Base-by-base conservation (phyloP, 2,113 vertebrate species). In the Papio anubis region DNA sequence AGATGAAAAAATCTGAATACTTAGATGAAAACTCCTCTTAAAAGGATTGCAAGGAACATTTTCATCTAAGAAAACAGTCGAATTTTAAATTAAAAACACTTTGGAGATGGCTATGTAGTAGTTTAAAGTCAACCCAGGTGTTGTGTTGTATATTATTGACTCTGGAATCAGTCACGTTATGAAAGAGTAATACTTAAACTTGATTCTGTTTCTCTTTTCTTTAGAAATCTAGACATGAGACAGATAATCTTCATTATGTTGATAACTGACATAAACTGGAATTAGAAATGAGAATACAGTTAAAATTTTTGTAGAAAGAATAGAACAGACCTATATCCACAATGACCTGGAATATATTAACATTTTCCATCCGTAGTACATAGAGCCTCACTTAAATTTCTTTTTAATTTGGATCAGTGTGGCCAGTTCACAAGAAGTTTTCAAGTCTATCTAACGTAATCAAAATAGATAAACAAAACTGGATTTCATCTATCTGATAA, bases 231-330 rank as follows among this genome's bases (percentile, higher is more conserved):
- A 48, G 75, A 87, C 75, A 20, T 64, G 27, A 87, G 27, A 79
- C 13, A 94, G 79, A 12, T 25, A 86, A 48, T 82, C 18, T 85
- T 83, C 48, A 75, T 90, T 70, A 87, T 83, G 76, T 52, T 83
- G 68, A 27, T 84, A 82, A 90, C 68, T 94, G 89, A 93, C 38
- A 72, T 52, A 38, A 87, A 68, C n/a, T 93, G 30, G 27, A 94
- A 79, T 87, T 87, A 97, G 16, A 92, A 57, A 94, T 81, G 32
- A 7, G 3, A 73, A 87, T 83, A 61, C 85, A 80, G 45, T 80
- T 92, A 89, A 82, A 43, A 70, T 94, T 92, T 25, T 92, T 27
- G 20, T 61, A 79, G 52, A 91, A 84, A 57, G 17, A 80, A 82
- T 87, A 87, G 70, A 80, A 52, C 12, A 50, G 40, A 43, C 7